These are phyloP conservation scores for Montipora capitata DNA, from an alignment of 92 coral and sea anemone species.

Conservation along the genomic window DNA sequence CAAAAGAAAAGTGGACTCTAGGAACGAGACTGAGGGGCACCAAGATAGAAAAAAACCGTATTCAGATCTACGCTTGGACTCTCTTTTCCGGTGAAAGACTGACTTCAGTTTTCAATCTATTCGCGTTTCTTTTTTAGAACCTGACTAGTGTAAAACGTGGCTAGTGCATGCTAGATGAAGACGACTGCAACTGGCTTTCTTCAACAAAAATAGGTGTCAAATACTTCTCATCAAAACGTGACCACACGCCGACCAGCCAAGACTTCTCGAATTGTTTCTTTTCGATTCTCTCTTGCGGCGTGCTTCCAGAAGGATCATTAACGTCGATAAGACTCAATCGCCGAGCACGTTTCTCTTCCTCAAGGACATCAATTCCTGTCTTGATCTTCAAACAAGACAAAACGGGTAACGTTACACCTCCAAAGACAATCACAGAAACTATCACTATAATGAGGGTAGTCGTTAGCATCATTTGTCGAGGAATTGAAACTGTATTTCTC, in stretches of 20 bases:
- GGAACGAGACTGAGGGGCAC: too few species aligned
- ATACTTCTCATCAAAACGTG: slow-evolving; percentile 92
- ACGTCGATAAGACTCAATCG: slow-evolving; percentile 94
- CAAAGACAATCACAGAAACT: slow-evolving; percentile 95
- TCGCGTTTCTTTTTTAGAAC: too few species aligned
- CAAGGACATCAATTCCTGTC: slow-evolving; percentile 91
- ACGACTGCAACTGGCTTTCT: slow-evolving; percentile 83
- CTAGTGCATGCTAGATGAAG: slow-evolving; percentile 14
- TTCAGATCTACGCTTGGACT: too few species aligned
- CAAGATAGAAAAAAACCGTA: too few species aligned
- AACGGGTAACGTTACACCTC: slow-evolving; percentile 91
- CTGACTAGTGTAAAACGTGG: not conserved
- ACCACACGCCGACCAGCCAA: slow-evolving; percentile 97
- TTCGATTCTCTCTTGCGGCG: slow-evolving; percentile 94
- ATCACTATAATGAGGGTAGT: slow-evolving; percentile 94
- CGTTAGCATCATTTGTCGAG: slow-evolving; percentile 99
- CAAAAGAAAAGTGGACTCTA: too few species aligned
- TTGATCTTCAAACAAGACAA: slow-evolving; percentile 87
- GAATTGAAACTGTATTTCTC: slow-evolving; percentile 96
- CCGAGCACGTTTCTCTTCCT: slow-evolving; percentile 94
- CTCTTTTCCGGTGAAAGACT: too few species aligned
- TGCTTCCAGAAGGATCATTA: slow-evolving; percentile 96
- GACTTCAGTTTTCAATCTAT: too few species aligned
- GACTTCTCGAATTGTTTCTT: slow-evolving; percentile 97
- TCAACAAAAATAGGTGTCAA: slow-evolving; percentile 96